A percentile compares a stretch with the other conserved stretches of the same genome.
These are phyloP conservation scores for Anthopleura sola DNA, from an alignment of 64 coral and sea anemone genomes.

Conservation along the genomic window DNA sequence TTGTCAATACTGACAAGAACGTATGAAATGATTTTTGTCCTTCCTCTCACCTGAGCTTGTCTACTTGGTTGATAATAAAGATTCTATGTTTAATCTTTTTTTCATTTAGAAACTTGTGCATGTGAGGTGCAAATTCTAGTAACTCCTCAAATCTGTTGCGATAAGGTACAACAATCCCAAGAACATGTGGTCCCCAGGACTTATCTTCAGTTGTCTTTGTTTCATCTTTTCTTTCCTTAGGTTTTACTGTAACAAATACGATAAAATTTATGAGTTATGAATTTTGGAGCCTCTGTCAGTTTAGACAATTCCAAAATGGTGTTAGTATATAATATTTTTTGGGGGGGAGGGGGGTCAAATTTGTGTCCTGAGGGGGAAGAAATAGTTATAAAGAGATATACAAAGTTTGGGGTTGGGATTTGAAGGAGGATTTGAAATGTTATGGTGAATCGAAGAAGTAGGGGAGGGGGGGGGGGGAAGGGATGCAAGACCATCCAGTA, in stretches of 20 bases:
- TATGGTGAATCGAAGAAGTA: too few relatives aligned
- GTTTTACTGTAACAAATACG: background rate
- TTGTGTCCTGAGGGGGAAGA: too few relatives aligned
- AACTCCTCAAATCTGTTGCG: constrained; percentile 97
- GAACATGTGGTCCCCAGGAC: constrained; percentile 85
- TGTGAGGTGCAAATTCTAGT: constrained; percentile 91
- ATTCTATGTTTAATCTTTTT: constrained; percentile 94
- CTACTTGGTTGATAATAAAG: constrained; percentile 91
- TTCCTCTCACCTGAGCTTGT: constrained; percentile 72
- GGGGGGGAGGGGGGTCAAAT: too few relatives aligned
- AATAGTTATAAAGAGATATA: too few relatives aligned
- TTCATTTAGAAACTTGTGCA: constrained; percentile 82
- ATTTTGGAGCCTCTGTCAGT: background rate
- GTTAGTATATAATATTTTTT: too few relatives aligned
- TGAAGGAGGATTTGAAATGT: too few relatives aligned
- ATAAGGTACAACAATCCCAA: constrained; percentile 91
- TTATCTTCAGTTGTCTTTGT: background rate
- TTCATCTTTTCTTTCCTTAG: constrained; percentile 26
- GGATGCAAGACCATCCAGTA: too few relatives aligned
- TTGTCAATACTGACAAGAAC: too few relatives aligned
- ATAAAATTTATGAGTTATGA: background rate
- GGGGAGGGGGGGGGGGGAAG: too few relatives aligned
- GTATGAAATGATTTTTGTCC: background rate
- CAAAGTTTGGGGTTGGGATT: too few relatives aligned
- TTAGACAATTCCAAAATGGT: too few relatives aligned